These are phyloP conservation scores for Spondyliosoma cantharus DNA, from an alignment of 2,797 vertebrate genomes.

Conservation along the genomic window DNA sequence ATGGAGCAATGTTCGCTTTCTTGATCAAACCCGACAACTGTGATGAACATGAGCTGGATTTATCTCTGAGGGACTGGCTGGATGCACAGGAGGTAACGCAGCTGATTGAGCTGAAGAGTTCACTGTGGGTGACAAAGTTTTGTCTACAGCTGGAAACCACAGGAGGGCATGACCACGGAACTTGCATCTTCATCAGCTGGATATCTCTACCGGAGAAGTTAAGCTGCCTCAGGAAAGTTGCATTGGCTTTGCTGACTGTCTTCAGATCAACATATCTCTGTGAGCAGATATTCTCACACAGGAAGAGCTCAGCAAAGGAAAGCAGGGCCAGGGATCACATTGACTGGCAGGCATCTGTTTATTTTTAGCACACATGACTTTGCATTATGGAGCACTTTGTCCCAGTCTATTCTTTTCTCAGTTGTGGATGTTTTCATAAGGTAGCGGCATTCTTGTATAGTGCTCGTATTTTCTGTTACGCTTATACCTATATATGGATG, in stretches of 20 bases:
- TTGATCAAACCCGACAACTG: not conserved
- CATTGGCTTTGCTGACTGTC: slow-evolving; percentile 12
- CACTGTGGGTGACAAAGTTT: not conserved
- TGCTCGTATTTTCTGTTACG: too few relatives aligned
- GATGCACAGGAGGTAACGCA: slow-evolving; percentile 13
- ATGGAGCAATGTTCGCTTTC: not conserved
- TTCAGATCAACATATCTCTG: slow-evolving; percentile 27
- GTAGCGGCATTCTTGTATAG: too few relatives aligned
- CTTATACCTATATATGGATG: not conserved
- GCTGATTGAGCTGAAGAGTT: slow-evolving; percentile 24
- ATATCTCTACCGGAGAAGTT: slow-evolving; percentile 26
- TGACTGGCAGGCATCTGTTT: slow-evolving; percentile 13
- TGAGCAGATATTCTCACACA: slow-evolving; percentile 40
- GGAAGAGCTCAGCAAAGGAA: slow-evolving; percentile 32
- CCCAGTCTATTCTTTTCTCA: too few relatives aligned
- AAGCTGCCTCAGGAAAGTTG: slow-evolving; percentile 30
- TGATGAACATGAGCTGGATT: slow-evolving; percentile 7
- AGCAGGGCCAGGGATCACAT: slow-evolving; percentile 22
- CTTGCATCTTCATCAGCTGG: slow-evolving; percentile 25
- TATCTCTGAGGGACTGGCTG: slow-evolving; percentile 14
- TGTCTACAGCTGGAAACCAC: slow-evolving; percentile 29
- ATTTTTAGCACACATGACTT: not conserved
- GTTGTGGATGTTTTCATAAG: not conserved
- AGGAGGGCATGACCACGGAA: slow-evolving; percentile 6
- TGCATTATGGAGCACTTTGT: too few relatives aligned